Percentiles rank a stretch among this genome's conserved stretches.
Conservation (phyloP, 2,797 vertebrate genomes). For the Threskiornis aethiopicus region DNA sequence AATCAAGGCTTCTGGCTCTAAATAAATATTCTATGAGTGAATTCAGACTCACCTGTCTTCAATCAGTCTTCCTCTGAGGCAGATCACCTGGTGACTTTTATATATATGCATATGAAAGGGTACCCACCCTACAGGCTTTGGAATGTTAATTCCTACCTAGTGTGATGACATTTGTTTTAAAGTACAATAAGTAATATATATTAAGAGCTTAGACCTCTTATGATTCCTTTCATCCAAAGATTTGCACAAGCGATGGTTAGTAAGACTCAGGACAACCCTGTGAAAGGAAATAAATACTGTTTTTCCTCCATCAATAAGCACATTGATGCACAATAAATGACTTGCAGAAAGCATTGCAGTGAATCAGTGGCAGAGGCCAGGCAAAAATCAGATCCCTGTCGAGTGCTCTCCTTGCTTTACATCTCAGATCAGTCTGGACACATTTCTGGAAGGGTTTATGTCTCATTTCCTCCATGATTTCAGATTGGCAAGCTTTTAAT, state of each 20-base stretch:
- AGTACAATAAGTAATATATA: slow-evolving; percentile 54
- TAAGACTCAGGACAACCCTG: neutral
- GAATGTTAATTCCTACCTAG: slow-evolving; percentile 65
- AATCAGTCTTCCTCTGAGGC: neutral
- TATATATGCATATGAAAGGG: slow-evolving; percentile 41
- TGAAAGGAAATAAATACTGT: slow-evolving; percentile 29
- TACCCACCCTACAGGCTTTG: slow-evolving; percentile 41
- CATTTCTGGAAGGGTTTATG: neutral
- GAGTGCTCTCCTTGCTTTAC: neutral
- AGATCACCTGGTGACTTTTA: slow-evolving; percentile 1
- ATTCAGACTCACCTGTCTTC: slow-evolving; percentile 71
- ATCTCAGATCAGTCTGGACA: neutral
- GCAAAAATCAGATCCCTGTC: neutral
- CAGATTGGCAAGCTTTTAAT: neutral
- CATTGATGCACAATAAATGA: neutral
- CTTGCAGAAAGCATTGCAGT: neutral
- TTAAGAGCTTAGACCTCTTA: slow-evolving; percentile 67
- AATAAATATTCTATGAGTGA: neutral
- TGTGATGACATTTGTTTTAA: slow-evolving; percentile 45
- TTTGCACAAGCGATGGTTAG: slow-evolving; percentile 6
- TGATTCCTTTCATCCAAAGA: slow-evolving; percentile 60
- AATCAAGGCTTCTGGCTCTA: neutral
- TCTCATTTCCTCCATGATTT: neutral
- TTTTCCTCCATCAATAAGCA: slow-evolving; percentile 1
- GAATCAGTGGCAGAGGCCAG: slow-evolving; percentile 23